Percentiles rank a stretch among this genome's conserved stretches.
phyloP scores from a whole-genome alignment of 2,888 invertebrate species.

The Watsonalla binaria region DNA sequence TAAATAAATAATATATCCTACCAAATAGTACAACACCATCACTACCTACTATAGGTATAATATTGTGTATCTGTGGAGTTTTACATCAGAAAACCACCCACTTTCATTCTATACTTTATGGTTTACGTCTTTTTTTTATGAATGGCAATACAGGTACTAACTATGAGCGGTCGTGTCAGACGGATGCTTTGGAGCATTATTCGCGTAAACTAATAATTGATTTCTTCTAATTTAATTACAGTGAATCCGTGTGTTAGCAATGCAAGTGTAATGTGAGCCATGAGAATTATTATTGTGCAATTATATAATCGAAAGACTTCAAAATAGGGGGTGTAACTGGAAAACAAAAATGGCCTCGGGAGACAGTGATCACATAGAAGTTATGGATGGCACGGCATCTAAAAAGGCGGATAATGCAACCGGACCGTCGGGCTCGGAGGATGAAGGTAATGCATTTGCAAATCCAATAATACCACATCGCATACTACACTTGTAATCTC shows the following conservation, averaged over 20 bases:
- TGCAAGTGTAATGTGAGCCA: conserved; percentile 70
- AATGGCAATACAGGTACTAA: conserved; percentile 60
- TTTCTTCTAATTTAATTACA: conserved; percentile 76
- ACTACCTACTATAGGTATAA: conserved; percentile 5
- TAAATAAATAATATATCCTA: neutral
- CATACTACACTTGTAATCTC: conserved; percentile 43
- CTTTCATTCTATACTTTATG: conserved; percentile 25
- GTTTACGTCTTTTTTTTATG: conserved; percentile 19
- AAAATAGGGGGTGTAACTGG: conserved; percentile 70
- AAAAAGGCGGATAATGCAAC: conserved; percentile 80
- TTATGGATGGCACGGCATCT: conserved; percentile 81
- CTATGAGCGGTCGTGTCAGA: conserved; percentile 72
- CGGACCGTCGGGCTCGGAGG: conserved; percentile 79
- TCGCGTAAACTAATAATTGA: conserved; percentile 70
- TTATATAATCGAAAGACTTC: conserved; percentile 52
- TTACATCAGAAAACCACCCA: conserved; percentile 18
- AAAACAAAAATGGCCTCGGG: conserved; percentile 88
- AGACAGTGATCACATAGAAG: conserved; percentile 89
- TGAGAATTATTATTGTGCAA: conserved; percentile 63
- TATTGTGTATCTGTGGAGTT: conserved; percentile 11
- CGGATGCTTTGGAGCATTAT: conserved; percentile 66
- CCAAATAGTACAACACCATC: neutral
- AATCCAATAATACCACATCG: conserved; percentile 46
- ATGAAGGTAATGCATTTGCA: conserved; percentile 73
- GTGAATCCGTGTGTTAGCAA: conserved; percentile 67